Base-by-base conservation (phyloP, 2,113 vertebrate species). In the Channa argus region DNA sequence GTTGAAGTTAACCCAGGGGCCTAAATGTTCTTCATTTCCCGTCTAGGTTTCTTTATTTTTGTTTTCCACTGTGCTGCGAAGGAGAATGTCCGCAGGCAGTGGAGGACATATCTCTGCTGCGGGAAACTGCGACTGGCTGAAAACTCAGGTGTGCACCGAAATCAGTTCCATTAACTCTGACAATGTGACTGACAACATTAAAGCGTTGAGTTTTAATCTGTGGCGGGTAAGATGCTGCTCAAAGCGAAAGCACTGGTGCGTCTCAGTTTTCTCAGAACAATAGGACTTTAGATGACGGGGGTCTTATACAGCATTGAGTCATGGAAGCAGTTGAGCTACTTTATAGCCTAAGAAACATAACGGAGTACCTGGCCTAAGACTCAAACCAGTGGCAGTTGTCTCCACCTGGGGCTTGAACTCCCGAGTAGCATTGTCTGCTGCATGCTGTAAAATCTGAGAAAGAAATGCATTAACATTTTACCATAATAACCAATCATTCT, bases 61-160 rank as follows among this genome's bases (percentile, higher is more conserved):
- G 53, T 97, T n/a, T 97, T 99, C 85, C 97, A 99, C 83, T 99
- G 98, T 61, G 96, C 95, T 53, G 85, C 95, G 8, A 99, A 98
- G 86, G 97, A 99, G 63, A 99, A 94, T 45, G 97, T 99, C 51
- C 96, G 95, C 51, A 95, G 95, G 58, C 96, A 99, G 54, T 99
- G 98, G 98, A 95, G 96, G 79, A 95, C 92, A 0, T 96, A 97
- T 33, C 93, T 99, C 13, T 99, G 98, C 88, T 99, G 97, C 90
- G 98, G 98, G n/a, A 95, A 86, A 53, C 92, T 96, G 58, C 94
- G 96, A 61, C 87, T 98, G 83, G 90, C 95, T 82, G 96, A 98
- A 93, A 98, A 97, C 86, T 97, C 96, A 85, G 97, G 98, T 95
- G 56, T 8, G 82, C 11, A 9, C 13, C 4, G 15, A 4, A 37